Percentiles rank a stretch among this genome's conserved stretches.
Evolutionary conservation across 2,888 invertebrate species (phyloP).

Genomic region (Ormyrus rosae): DNA sequence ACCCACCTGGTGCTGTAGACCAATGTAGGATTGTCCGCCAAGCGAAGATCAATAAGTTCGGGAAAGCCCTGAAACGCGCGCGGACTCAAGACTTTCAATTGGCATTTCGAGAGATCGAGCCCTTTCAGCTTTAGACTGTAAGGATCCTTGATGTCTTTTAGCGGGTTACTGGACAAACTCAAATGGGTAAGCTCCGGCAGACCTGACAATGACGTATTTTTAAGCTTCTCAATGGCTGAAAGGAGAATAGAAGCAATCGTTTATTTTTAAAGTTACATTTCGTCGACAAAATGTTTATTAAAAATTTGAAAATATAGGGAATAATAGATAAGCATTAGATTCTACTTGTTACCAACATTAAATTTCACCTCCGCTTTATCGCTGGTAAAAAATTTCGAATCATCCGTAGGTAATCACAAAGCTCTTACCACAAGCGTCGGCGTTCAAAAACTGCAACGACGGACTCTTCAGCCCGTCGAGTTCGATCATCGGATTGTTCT

Average conservation of each 20-base stretch:
- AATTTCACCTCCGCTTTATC: too few relatives aligned
- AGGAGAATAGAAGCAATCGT: not conserved
- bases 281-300: not conserved
- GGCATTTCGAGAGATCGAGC: conserved; percentile 71
- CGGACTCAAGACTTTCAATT: conserved; percentile 65
- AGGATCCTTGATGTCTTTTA: conserved; percentile 66
- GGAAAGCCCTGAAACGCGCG: conserved; percentile 67
- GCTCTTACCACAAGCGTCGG: conserved; percentile 79
- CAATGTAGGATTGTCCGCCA: conserved; percentile 69
- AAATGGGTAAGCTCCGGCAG: conserved; percentile 82
- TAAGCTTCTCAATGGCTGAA: conserved; percentile 78
- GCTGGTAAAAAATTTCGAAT: too few relatives aligned
- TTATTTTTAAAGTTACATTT: too few relatives aligned
- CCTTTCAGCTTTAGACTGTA: conserved; percentile 65
- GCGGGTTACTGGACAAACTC: conserved; percentile 81
- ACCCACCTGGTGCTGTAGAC: conserved; percentile 69
- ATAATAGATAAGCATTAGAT: too few relatives aligned
- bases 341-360: too few relatives aligned
- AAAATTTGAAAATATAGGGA: not conserved
- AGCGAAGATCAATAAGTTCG: conserved; percentile 67
- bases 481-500: conserved; percentile 79
- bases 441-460: conserved; percentile 77
- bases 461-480: conserved; percentile 80
- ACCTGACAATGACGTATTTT: conserved; percentile 81
- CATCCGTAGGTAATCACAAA: not conserved